Conservation (phyloP, 1,140 invertebrate genomes). For the Drosophila nigrodunni region DNA sequence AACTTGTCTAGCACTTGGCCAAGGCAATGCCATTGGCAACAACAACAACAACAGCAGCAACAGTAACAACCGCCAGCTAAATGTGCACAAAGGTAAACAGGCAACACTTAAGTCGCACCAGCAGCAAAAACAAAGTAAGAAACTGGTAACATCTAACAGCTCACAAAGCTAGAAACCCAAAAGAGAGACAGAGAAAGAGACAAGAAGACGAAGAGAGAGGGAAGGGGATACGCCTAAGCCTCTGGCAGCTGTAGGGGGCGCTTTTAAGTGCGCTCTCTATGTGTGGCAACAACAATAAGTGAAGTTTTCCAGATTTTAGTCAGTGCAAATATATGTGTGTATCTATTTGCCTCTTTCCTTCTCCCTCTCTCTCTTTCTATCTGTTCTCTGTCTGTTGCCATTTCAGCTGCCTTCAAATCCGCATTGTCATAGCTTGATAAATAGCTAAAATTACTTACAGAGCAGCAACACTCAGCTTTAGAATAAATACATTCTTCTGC, state of each 20-base stretch:
- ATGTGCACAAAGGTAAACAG: conserved; percentile 76
- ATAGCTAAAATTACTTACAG: conserved; percentile 72
- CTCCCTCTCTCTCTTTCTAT: no score
- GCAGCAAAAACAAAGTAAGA: conserved; percentile 68
- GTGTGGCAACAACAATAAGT: conserved; percentile 25
- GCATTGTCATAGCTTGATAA: conserved; percentile 80
- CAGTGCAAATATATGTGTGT: conserved; percentile 14
- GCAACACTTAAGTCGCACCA: conserved; percentile 70
- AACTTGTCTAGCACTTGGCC: conserved; percentile 59
- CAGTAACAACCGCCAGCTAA: conserved; percentile 61
- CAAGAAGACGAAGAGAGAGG: neutral
- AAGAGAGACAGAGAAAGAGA: neutral
- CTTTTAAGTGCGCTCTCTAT: conserved; percentile 42
- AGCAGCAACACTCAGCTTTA: conserved; percentile 41
- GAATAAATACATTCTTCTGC: conserved; percentile 1
- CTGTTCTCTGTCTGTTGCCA: conserved; percentile 38
- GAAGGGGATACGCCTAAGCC: neutral
- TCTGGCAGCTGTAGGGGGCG: conserved; percentile 29
- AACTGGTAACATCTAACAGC: conserved; percentile 31
- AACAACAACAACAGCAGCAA: conserved; percentile 21
- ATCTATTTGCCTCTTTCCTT: neutral
- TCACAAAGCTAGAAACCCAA: conserved; percentile 19
- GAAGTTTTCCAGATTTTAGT: conserved; percentile 41
- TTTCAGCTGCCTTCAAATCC: conserved; percentile 70
- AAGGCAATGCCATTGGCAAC: conserved; percentile 49